Conservation (phyloP, 2,113 vertebrate genomes). For the Hucho hucho region DNA sequence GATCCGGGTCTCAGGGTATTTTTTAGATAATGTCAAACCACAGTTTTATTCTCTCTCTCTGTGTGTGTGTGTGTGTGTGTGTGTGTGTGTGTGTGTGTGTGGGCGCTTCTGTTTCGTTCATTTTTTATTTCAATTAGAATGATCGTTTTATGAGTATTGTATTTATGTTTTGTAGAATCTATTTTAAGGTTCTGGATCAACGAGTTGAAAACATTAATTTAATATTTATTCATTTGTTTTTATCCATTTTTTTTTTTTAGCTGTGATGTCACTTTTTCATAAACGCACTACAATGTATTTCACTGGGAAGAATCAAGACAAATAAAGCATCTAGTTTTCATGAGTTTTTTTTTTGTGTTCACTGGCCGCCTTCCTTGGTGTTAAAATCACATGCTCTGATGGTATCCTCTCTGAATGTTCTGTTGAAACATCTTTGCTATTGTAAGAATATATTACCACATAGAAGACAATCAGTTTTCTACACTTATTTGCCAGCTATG, state of each 20-base stretch:
- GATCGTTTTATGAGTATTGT: neutral
- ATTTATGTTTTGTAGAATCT: conserved; percentile 14
- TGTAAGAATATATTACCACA: too few relatives aligned
- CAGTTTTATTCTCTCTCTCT: neutral
- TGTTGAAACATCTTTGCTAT: too few relatives aligned
- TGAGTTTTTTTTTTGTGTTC: conserved; percentile 23
- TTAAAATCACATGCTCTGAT: neutral
- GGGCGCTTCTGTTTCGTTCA: conserved; percentile 27
- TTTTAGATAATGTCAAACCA: too few relatives aligned
- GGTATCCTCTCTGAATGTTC: too few relatives aligned
- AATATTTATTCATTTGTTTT: conserved; percentile 27
- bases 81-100: too few relatives aligned
- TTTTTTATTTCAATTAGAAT: too few relatives aligned
- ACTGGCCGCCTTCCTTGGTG: neutral
- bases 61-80: conserved; percentile 14
- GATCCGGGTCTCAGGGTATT: too few relatives aligned
- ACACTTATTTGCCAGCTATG: too few relatives aligned
- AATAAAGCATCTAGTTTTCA: conserved; percentile 61
- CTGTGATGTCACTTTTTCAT: conserved; percentile 4
- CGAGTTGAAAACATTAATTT: neutral
- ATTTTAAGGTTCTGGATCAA: neutral
- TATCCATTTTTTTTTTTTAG: conserved; percentile 49
- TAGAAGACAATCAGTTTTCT: too few relatives aligned
- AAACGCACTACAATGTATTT: conserved; percentile 36
- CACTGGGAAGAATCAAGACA: conserved; percentile 29